Evolutionary conservation across 2,888 invertebrate species (phyloP), one percentile per base, ranked within the genome.

Genomic region (Gymnocheta viridis): DNA sequence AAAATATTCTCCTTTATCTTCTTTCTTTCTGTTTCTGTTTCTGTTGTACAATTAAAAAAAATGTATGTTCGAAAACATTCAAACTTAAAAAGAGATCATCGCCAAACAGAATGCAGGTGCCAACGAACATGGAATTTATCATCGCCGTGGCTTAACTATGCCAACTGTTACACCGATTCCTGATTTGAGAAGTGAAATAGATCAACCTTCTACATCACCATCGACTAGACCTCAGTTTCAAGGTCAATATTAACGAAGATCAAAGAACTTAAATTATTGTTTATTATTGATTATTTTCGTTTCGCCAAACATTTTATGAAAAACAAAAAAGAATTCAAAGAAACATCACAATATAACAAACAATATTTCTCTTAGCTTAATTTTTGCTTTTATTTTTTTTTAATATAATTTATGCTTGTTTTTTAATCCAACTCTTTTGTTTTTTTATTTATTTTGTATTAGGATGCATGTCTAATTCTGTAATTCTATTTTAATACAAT

Each of bases 111-210:
- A 87, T 81, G 86, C 89, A 87, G 91, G 91, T 88, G 94, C 95
- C 93, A 97, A 96, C 95, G 95, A 94, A 93, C 96, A 96, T 93
- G 97, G 96, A 93, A 96, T 97, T 93, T 95, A 95, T 91, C 96
- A 96, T 94, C 95, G 94, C 93, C 95, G 95, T 90, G 94, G 96
- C 93, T 95, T 97, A 93, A 96, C 96, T 93, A 95, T 96, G 93
- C 95, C 96, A 93, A 93, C 94, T 92, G 95, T 96, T 92, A 94
- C 94, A 92, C 95, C 96, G 92, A 97, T 97, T 92, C 97, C 97
- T 92, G 96, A 96, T 94, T 95, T 97, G 93, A 95, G 97, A 92
- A 92, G 91, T 89, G 92, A 92, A 87, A 87, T 91, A 87, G 92
- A 92, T 87, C 89, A 90, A 86, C 90, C 91, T 82, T 88, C 91